Evolutionary conservation across 2,888 invertebrate genomes (phyloP).

Genomic region (Eueremaeus valkanovi): DNA sequence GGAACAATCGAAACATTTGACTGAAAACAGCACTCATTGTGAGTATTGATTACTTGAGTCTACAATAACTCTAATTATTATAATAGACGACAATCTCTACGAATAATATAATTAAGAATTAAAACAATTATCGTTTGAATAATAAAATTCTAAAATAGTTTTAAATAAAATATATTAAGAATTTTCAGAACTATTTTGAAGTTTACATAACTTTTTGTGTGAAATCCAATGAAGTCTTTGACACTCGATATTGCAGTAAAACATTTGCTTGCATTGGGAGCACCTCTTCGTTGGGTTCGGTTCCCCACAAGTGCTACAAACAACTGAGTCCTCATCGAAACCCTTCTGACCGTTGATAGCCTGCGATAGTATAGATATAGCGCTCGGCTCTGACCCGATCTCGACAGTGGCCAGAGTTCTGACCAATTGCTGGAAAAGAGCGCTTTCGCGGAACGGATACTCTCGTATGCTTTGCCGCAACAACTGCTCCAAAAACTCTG

Average conservation of each 20-base stretch:
- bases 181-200: not conserved
- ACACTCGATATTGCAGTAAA: slow-evolving; percentile 91
- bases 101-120: too few species aligned
- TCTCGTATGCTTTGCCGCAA: slow-evolving; percentile 79
- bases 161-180: too few species aligned
- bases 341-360: slow-evolving; percentile 82
- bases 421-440: slow-evolving; percentile 71
- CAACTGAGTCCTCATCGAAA: slow-evolving; percentile 38
- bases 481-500: slow-evolving; percentile 63
- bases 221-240: slow-evolving; percentile 71
- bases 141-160: too few species aligned
- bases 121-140: too few species aligned
- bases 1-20: too few species aligned
- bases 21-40: too few species aligned
- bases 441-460: slow-evolving; percentile 84
- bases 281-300: slow-evolving; percentile 88
- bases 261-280: slow-evolving; percentile 85
- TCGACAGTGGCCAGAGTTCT: slow-evolving; percentile 53
- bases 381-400: slow-evolving; percentile 68
- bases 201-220: slow-evolving; percentile 53
- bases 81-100: too few species aligned
- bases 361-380: slow-evolving; percentile 66
- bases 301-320: slow-evolving; percentile 75
- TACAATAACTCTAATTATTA: too few species aligned
- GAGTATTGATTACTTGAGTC: too few species aligned